These are phyloP conservation scores for Strongylocentrotus purpuratus DNA, from an alignment of 35 echinoderm and acorn worm species.

Conservation along the genomic window DNA sequence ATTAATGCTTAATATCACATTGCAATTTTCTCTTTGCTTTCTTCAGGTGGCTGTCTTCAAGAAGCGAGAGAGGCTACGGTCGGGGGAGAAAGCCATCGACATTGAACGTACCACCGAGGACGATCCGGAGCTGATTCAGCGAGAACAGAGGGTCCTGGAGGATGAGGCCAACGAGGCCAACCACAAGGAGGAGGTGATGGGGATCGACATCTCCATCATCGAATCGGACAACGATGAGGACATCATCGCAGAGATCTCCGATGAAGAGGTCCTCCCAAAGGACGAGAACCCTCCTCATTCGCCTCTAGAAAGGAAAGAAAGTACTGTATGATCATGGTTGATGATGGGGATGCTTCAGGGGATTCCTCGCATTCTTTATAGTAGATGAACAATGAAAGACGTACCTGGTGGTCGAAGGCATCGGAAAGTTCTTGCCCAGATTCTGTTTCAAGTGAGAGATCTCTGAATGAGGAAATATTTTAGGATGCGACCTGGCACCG, in stretches of 20 bases:
- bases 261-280: background rate
- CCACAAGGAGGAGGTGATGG: conserved; percentile 65
- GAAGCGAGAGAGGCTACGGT: conserved; percentile 32
- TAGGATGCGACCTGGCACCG: background rate
- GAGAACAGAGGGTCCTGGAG: conserved; percentile 41
- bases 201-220: conserved; percentile 76
- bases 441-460: background rate
- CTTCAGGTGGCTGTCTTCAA: background rate
- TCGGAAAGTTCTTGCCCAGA: background rate
- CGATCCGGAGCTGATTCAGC: conserved; percentile 10
- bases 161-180: conserved; percentile 56
- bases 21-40: background rate
- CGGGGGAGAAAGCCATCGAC: background rate
- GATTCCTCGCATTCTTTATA: background rate
- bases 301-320: conserved; percentile 37
- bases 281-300: background rate
- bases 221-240: conserved; percentile 73
- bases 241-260: background rate
- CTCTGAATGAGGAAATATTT: background rate
- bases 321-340: conserved; percentile 37
- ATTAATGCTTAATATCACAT: background rate
- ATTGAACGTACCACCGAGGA: background rate
- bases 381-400: background rate
- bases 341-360: background rate
- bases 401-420: background rate